Evolutionary conservation across 1,140 invertebrate genomes (phyloP), one percentile per base, ranked within the genome.

Genomic region (Dolichoris vasculosae): DNA sequence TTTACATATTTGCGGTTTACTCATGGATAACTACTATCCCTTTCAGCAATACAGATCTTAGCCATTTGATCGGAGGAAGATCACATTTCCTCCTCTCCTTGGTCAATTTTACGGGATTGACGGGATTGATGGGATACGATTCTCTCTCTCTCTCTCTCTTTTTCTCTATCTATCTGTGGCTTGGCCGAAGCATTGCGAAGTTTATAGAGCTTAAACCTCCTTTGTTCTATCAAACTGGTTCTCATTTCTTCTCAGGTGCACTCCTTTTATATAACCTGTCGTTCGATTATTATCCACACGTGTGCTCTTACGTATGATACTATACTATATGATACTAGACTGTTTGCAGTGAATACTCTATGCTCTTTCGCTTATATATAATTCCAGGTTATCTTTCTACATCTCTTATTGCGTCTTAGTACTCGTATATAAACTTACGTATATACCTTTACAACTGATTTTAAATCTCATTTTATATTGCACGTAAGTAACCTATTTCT

Each of bases 131-230:
- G 9, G 43, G 7, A 67, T 67, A 13, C 55, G 26, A 32, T 38
- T 67, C n/a, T 67, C 59, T 43, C 78, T 4, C 4, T 32, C 46
- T 51, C 69, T n/a, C 69, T 38, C 83, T 85, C 81, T 59, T 30
- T 59, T 30, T 83, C 51, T 55, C 51, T 48, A 73, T 59, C 30
- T 67, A 51, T 67, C 64, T 64, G 78, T 75, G 51, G 51, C 46
- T 69, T 55, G 6, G 26, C 63, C 8, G 26, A 64, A 30, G 30
- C 63, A 64, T 2, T 20, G 20, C 17, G n/a, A n/a, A n/a, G n/a
- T n/a, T n/a, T n/a, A n/a, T 20, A 7, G 17, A 11, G 9, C 15
- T 20, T 55, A 17, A 2, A 20, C 17, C 9, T 55, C 17, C 17
- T 55, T 55, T 20, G 15, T 7, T 55, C 15, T 17, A 17, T 17